phyloP scores from a whole-genome alignment of 2,797 vertebrate genomes.

The Pogonophryne albipinna region DNA sequence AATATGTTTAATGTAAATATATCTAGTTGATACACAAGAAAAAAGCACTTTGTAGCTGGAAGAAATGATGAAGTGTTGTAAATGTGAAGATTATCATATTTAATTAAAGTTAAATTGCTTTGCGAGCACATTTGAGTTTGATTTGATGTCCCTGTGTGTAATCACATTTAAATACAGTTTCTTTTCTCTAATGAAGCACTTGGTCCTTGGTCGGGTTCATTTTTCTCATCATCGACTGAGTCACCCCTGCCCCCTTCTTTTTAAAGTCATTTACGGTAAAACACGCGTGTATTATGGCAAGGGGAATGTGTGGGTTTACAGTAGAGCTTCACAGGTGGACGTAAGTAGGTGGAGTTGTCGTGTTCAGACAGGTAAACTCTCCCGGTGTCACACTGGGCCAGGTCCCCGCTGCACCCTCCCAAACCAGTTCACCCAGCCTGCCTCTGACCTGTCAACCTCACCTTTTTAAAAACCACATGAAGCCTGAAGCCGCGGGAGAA shows the following conservation, averaged over 20 bases:
- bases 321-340: conserved; percentile 23
- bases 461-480: conserved; percentile 31
- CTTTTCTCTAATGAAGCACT: conserved; percentile 28
- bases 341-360: conserved; percentile 7
- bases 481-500: conserved; percentile 14
- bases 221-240: conserved; percentile 48
- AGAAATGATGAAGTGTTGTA: not conserved
- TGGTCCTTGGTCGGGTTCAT: conserved; percentile 7
- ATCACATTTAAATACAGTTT: conserved; percentile 46
- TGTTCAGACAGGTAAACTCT: conserved; percentile 50
- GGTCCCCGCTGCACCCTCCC: conserved; percentile 46
- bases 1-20: not conserved
- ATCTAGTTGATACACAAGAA: not conserved
- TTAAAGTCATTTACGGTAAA: conserved; percentile 47
- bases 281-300: conserved; percentile 17
- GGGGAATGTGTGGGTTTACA: conserved; percentile 29
- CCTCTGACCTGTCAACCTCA: conserved; percentile 46
- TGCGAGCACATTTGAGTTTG: not conserved
- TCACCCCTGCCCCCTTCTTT: conserved; percentile 28
- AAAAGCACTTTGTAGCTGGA: not conserved
- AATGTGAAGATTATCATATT: conserved; percentile 6
- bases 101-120: not conserved
- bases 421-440: conserved; percentile 59
- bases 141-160: not conserved
- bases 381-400: conserved; percentile 43